Conservation (phyloP, 1,140 invertebrate species). For the Calephelis nemesis region DNA sequence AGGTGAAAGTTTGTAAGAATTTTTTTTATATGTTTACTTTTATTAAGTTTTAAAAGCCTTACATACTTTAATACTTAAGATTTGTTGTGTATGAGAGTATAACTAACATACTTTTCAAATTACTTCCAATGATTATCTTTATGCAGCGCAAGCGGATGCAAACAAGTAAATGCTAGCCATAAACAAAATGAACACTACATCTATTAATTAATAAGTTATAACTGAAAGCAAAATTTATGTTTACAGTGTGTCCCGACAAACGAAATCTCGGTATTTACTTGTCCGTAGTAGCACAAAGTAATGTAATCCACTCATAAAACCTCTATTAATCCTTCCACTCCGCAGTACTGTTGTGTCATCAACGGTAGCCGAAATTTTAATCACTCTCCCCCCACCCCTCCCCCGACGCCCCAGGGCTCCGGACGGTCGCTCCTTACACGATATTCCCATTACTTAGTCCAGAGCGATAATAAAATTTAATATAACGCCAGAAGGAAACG, state of each 20-base stretch:
- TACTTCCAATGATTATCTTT: too few species aligned
- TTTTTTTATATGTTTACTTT: too few species aligned
- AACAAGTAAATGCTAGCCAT: too few species aligned
- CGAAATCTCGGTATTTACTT: constrained; percentile 52
- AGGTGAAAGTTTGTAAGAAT: too few species aligned
- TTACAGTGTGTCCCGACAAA: constrained; percentile 33
- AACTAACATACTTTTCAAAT: too few species aligned
- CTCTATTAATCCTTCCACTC: constrained; percentile 70
- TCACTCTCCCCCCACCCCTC: constrained; percentile 51
- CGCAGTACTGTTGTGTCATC: constrained; percentile 71
- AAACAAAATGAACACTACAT: too few species aligned
- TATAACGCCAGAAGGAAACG: constrained; percentile 72
- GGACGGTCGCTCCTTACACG: constrained; percentile 77
- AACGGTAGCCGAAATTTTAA: constrained; percentile 77
- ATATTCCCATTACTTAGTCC: constrained; percentile 80
- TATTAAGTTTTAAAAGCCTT: too few species aligned
- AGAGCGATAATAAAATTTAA: constrained; percentile 80
- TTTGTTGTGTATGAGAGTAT: too few species aligned
- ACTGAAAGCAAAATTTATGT: not conserved
- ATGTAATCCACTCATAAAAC: constrained; percentile 77
- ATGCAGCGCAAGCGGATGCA: too few species aligned
- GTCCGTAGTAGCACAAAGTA: constrained; percentile 51
- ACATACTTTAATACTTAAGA: too few species aligned
- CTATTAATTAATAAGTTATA: too few species aligned
- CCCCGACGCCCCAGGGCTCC: constrained; percentile 52